phyloP scores from a whole-genome alignment of 2,888 invertebrate species.

The Neria commutata region DNA sequence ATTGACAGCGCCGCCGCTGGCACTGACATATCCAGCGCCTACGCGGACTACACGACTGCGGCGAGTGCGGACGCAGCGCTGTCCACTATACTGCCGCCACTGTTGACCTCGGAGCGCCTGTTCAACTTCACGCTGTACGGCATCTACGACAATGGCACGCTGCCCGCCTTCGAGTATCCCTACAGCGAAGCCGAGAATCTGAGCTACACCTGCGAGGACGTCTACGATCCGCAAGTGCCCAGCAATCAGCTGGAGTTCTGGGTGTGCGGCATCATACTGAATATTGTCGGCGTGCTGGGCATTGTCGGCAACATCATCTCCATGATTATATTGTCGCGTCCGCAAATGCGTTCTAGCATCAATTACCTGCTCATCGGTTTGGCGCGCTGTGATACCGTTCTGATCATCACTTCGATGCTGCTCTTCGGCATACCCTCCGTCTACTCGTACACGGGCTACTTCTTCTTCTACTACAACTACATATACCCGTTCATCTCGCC shows the following conservation, averaged over 20 bases:
- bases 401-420: constrained; percentile 83
- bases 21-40: constrained; percentile 12
- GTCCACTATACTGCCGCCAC: not conserved
- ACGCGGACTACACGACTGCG: constrained; percentile 8
- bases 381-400: constrained; percentile 90
- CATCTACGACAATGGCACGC: constrained; percentile 30
- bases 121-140: constrained; percentile 18
- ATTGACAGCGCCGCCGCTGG: constrained; percentile 42
- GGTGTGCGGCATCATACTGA: constrained; percentile 81
- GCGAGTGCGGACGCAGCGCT: too few species aligned
- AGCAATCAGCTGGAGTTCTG: constrained; percentile 75
- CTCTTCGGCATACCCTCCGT: constrained; percentile 88
- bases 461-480: constrained; percentile 79
- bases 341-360: constrained; percentile 95
- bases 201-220: constrained; percentile 42
- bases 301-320: constrained; percentile 89
- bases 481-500: constrained; percentile 82
- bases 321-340: constrained; percentile 87
- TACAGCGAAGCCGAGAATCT: constrained; percentile 31
- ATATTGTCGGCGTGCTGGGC: constrained; percentile 80
- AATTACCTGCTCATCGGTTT: constrained; percentile 93
- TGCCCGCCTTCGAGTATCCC: constrained; percentile 12
- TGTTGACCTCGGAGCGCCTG: not conserved
- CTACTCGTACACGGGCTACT: constrained; percentile 78
- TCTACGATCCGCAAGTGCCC: constrained; percentile 47